These are phyloP conservation scores for Sciurus niger DNA, from an alignment of 2,113 vertebrate species.

Conservation along the genomic window DNA sequence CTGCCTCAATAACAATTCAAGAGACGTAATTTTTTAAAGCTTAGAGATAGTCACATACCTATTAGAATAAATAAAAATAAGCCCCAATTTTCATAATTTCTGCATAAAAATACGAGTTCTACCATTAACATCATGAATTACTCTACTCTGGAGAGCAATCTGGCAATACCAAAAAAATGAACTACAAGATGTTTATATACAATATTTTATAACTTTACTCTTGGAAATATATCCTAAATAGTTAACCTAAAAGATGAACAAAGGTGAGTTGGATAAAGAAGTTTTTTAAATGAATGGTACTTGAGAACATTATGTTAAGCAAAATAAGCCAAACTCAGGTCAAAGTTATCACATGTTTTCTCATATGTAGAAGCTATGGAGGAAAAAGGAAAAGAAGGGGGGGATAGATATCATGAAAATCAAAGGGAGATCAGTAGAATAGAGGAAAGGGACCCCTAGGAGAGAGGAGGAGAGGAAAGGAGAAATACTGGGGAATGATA, in stretches of 20 bases:
- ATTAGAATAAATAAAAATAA: slow-evolving; percentile 68
- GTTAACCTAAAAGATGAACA: slow-evolving; percentile 36
- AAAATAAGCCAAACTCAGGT: too few species aligned
- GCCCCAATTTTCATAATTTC: neutral
- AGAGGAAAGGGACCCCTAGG: too few species aligned
- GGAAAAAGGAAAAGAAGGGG: too few species aligned
- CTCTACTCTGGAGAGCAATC: neutral
- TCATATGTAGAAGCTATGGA: too few species aligned
- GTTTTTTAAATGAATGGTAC: neutral
- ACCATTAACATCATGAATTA: neutral
- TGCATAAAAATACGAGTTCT: neutral
- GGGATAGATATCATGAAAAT: too few species aligned
- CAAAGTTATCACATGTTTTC: too few species aligned
- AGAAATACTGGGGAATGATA: too few species aligned
- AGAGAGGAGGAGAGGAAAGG: too few species aligned
- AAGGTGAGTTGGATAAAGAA: neutral
- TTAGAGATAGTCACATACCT: neutral
- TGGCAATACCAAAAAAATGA: neutral
- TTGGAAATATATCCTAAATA: neutral
- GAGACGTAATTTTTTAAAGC: slow-evolving; percentile 58
- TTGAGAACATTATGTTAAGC: too few species aligned
- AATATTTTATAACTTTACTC: neutral
- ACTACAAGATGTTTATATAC: neutral
- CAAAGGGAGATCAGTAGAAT: too few species aligned
- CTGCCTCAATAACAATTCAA: neutral